phyloP scores from a whole-genome alignment of 2,113 vertebrate species.

The Myrmophylax atrothorax region DNA sequence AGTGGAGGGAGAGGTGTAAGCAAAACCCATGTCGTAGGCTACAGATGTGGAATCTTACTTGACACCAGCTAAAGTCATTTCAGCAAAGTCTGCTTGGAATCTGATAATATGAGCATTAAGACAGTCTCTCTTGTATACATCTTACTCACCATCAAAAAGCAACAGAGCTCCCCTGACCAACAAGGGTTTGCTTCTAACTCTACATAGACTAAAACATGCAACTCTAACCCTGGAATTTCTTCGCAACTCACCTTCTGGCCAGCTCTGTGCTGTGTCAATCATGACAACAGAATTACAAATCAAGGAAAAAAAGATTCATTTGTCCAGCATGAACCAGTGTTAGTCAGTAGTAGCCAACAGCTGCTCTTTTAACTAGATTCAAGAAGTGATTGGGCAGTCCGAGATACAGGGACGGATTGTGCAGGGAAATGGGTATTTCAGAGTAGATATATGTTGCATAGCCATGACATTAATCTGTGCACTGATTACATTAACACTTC shows the following conservation, averaged over 20 bases:
- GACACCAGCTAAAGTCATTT: not conserved
- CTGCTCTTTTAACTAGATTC: not conserved
- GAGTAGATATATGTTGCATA: not conserved
- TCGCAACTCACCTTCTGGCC: not conserved
- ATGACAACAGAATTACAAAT: not conserved
- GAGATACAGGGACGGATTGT: not conserved
- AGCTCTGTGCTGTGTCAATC: not conserved
- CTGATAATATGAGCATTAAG: not conserved
- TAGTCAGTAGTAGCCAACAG: not conserved
- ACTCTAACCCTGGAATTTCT: not conserved
- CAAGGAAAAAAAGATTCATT: not conserved
- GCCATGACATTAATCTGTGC: not conserved
- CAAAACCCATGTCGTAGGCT: not conserved
- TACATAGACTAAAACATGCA: rapidly evolving
- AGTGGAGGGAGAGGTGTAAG: not conserved
- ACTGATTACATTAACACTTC: not conserved
- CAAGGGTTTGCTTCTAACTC: not conserved
- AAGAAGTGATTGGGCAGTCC: not conserved
- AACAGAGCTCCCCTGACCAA: not conserved
- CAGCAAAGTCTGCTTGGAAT: not conserved
- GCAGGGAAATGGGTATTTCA: not conserved
- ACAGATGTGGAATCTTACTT: not conserved
- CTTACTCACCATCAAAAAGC: not conserved
- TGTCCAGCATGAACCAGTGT: not conserved
- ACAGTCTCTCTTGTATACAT: not conserved